Percentiles rank a stretch among this genome's conserved stretches.
These are phyloP conservation scores for Cyclophora albipunctata DNA, from an alignment of 2,888 invertebrate genomes.

Conservation along the genomic window DNA sequence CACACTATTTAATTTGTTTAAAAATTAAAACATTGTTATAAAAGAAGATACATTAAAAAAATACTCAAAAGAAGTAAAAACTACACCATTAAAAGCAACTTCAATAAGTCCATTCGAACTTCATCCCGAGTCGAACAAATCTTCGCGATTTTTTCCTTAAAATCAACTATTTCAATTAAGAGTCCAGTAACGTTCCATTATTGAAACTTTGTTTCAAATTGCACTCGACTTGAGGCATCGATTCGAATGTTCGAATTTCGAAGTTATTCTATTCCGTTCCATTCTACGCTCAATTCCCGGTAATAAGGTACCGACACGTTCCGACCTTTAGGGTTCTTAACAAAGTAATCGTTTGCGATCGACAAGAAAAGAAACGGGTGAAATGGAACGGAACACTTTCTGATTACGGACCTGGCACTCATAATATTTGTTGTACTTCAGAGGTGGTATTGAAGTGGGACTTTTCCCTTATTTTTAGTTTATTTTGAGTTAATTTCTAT, in stretches of 20 bases:
- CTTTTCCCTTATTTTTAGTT: not conserved
- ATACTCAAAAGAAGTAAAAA: no score
- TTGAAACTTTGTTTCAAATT: conserved; percentile 52
- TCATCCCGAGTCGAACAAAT: conserved; percentile 1
- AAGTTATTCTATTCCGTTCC: conserved; percentile 20
- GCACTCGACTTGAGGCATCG: conserved; percentile 6
- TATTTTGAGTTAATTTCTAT: no score
- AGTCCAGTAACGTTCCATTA: conserved; percentile 50
- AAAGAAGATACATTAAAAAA: no score
- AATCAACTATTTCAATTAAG: conserved; percentile 66
- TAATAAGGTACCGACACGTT: conserved; percentile 37
- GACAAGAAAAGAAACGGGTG: conserved; percentile 23
- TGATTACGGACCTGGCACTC: no score
- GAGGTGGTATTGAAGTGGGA: not conserved
- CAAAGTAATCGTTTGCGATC: conserved; percentile 34
- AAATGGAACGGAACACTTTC: conserved; percentile 20
- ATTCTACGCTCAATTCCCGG: conserved; percentile 24
- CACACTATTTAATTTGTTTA: no score
- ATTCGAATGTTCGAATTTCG: no score
- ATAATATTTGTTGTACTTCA: no score
- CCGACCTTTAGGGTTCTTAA: conserved; percentile 31
- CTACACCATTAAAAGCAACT: no score
- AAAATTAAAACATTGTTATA: no score
- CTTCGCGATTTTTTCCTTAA: conserved; percentile 9
- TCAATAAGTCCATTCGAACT: no score